A percentile compares a stretch with the other conserved stretches of the same genome.
Conservation (phyloP, 2,113 vertebrate genomes). For the Jaculus jaculus region DNA sequence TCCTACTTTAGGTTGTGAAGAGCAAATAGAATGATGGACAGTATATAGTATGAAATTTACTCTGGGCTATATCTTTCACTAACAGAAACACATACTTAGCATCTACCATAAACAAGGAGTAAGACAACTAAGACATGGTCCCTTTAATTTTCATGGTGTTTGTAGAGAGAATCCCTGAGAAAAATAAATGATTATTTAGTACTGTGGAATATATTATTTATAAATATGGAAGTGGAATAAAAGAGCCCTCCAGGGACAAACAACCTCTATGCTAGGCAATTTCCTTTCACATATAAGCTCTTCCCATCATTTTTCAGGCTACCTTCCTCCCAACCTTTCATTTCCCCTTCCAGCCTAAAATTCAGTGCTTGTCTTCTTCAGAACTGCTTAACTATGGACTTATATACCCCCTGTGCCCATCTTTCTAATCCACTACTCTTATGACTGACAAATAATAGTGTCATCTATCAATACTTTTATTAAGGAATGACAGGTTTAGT, state of each 20-base stretch:
- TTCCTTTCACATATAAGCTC: not conserved
- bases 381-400: not conserved
- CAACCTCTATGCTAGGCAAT: not conserved
- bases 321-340: not conserved
- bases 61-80: not conserved
- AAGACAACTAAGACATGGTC: not conserved
- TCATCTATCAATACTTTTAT: not conserved
- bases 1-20: not conserved
- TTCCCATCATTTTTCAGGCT: not conserved
- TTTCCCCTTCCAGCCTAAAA: not conserved
- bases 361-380: not conserved
- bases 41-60: not conserved
- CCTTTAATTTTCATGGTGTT: not conserved
- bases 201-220: not conserved
- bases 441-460: not conserved
- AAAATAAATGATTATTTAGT: not conserved
- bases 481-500: not conserved
- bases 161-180: not conserved
- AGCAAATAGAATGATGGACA: not conserved
- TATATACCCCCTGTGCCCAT: not conserved
- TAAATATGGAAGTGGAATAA: not conserved
- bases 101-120: not conserved
- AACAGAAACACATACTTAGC: not conserved
- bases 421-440: not conserved
- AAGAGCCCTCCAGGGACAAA: not conserved